Evolutionary conservation across 2,888 invertebrate species (phyloP).

Genomic region (Pseudococcus longispinus): DNA sequence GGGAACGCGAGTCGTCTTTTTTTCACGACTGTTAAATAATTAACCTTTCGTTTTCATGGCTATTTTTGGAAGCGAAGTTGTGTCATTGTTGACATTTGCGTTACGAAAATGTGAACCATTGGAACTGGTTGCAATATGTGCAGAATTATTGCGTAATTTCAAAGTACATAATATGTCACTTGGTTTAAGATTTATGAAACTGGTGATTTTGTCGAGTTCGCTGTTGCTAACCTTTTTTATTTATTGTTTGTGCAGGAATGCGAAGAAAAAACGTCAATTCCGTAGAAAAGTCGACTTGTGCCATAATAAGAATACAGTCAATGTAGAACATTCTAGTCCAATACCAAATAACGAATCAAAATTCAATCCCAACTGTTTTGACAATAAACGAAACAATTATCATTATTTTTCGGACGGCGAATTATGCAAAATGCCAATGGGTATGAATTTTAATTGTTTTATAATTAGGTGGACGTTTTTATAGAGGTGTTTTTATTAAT

Average conservation of each 20-base stretch:
- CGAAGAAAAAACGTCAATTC: conserved; percentile 40
- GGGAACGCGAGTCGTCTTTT: not conserved
- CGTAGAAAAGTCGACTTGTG: conserved; percentile 43
- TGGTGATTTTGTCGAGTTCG: not conserved
- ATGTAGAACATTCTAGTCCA: conserved; percentile 52
- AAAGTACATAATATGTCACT: not conserved
- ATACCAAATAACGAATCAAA: conserved; percentile 55
- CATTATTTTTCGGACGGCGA: conserved; percentile 56
- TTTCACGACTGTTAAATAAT: not conserved
- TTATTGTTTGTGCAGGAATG: conserved; percentile 2
- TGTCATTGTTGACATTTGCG: not conserved
- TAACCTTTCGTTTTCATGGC: not conserved
- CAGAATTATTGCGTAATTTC: not conserved
- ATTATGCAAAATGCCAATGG: conserved; percentile 56
- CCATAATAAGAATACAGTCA: conserved; percentile 53
- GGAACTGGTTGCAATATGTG: not conserved
- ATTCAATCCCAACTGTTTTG: conserved; percentile 11
- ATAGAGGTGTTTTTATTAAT: not conserved
- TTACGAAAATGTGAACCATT: not conserved
- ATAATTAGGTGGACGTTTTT: not conserved
- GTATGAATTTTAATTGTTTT: conserved; percentile 15
- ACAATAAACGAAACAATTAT: conserved; percentile 50
- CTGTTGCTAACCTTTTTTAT: not conserved
- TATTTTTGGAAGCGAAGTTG: not conserved
- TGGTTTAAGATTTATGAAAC: not conserved